Conservation (phyloP, 2,888 invertebrate genomes). For the Melanchra persicariae region DNA sequence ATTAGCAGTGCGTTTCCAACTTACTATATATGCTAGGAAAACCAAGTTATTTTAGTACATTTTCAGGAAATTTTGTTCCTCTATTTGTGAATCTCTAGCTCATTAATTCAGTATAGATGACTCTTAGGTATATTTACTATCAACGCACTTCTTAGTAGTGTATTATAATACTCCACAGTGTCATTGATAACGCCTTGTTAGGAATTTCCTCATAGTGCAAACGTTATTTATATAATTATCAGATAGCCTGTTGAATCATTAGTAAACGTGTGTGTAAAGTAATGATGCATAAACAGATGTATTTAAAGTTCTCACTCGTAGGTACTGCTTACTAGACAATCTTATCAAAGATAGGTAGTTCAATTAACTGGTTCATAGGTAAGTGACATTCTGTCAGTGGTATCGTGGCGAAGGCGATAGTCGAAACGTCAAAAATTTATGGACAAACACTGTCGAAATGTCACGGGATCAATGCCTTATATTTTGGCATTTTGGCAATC, state of each 20-base stretch:
- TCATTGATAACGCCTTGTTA: conserved; percentile 50
- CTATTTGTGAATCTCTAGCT: background rate
- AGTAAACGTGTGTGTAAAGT: conserved; percentile 4
- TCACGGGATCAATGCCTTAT: too few relatives aligned
- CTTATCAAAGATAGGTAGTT: background rate
- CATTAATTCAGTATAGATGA: background rate
- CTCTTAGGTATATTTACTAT: background rate
- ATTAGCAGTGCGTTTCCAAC: too few relatives aligned
- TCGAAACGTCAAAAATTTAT: too few relatives aligned
- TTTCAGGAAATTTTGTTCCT: background rate
- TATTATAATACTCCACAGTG: conserved; percentile 3
- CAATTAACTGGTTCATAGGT: background rate
- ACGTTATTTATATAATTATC: conserved; percentile 44
- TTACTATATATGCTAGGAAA: too few relatives aligned
- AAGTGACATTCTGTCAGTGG: too few relatives aligned
- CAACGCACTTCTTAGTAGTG: background rate
- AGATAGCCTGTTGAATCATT: conserved; percentile 42
- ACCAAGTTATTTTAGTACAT: background rate
- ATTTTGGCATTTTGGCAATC: too few relatives aligned
- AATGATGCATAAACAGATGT: conserved; percentile 38
- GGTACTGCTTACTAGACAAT: conserved; percentile 5
- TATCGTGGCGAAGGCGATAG: too few relatives aligned
- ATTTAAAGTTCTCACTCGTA: too few relatives aligned
- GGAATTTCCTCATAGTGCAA: conserved; percentile 54
- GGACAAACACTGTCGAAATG: too few relatives aligned